These are phyloP conservation scores for Yoshiicerus persimilis DNA, from an alignment of 1,140 invertebrate species.

Conservation along the genomic window DNA sequence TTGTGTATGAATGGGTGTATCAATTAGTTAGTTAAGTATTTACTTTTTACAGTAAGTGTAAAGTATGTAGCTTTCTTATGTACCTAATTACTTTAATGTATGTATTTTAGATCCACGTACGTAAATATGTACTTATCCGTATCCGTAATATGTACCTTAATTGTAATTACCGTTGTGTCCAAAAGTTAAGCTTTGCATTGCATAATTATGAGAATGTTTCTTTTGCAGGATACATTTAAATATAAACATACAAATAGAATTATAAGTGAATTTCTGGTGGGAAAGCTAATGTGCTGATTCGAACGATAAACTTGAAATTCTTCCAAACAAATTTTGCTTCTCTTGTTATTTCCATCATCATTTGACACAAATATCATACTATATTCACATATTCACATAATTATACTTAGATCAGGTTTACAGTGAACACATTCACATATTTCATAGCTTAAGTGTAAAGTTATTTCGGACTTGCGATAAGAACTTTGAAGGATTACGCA, in stretches of 20 bases:
- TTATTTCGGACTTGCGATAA: too few relatives aligned
- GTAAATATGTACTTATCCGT: too few relatives aligned
- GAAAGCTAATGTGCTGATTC: not conserved
- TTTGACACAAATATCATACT: not conserved
- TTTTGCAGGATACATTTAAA: not conserved
- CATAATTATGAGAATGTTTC: not conserved
- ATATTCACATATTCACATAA: too few relatives aligned
- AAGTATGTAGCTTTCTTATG: not conserved
- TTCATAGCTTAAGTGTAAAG: too few relatives aligned
- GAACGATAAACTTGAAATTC: conserved; percentile 4
- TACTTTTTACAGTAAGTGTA: not conserved
- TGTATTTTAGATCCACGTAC: too few relatives aligned
- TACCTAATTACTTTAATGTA: not conserved
- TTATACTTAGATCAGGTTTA: too few relatives aligned
- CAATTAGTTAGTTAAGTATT: not conserved
- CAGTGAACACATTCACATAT: too few relatives aligned
- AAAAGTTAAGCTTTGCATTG: not conserved
- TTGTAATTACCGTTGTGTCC: not conserved
- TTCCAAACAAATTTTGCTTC: not conserved
- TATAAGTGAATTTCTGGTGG: not conserved
- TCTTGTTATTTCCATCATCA: not conserved
- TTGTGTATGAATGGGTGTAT: not conserved
- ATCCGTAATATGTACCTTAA: not conserved
- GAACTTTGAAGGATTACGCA: too few relatives aligned
- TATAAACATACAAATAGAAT: not conserved